Evolutionary conservation across 2,113 vertebrate genomes (phyloP).

Genomic region (Ophthalmolycus amberensis): DNA sequence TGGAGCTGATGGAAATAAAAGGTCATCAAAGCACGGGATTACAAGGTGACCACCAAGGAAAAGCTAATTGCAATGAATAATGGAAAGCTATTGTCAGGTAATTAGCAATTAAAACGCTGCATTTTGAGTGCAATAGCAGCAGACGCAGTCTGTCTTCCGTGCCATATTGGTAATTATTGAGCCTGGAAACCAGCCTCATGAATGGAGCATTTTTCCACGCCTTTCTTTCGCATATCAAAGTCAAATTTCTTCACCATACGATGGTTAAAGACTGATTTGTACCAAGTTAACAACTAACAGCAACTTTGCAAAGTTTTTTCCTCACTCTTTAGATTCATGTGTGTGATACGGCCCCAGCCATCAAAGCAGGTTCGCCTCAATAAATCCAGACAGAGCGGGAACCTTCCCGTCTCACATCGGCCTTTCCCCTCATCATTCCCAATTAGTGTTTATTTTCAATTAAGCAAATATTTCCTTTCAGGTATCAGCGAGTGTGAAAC

Average conservation of each 20-base stretch:
- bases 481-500: conserved; percentile 31
- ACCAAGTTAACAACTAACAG: conserved; percentile 34
- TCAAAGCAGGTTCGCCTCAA: conserved; percentile 28
- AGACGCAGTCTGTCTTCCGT: conserved; percentile 53
- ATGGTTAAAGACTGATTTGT: conserved; percentile 35
- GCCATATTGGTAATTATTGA: conserved; percentile 62
- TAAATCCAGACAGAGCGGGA: conserved; percentile 22
- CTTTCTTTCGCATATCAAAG: conserved; percentile 74
- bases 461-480: conserved; percentile 54
- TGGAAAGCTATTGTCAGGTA: conserved; percentile 72
- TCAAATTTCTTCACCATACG: conserved; percentile 8
- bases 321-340: background rate
- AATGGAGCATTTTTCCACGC: conserved; percentile 50
- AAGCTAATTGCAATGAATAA: conserved; percentile 81
- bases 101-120: conserved; percentile 78
- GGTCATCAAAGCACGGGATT: conserved; percentile 82
- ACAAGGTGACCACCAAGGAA: conserved; percentile 80
- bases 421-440: conserved; percentile 36
- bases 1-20: conserved; percentile 81
- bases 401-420: background rate
- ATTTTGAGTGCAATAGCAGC: conserved; percentile 72
- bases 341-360: background rate
- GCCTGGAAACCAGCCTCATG: conserved; percentile 49
- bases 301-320: conserved; percentile 51
- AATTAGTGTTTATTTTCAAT: conserved; percentile 53